Conservation (phyloP, 92 coral and sea anemone species). For the Blastomussa wellsi region DNA sequence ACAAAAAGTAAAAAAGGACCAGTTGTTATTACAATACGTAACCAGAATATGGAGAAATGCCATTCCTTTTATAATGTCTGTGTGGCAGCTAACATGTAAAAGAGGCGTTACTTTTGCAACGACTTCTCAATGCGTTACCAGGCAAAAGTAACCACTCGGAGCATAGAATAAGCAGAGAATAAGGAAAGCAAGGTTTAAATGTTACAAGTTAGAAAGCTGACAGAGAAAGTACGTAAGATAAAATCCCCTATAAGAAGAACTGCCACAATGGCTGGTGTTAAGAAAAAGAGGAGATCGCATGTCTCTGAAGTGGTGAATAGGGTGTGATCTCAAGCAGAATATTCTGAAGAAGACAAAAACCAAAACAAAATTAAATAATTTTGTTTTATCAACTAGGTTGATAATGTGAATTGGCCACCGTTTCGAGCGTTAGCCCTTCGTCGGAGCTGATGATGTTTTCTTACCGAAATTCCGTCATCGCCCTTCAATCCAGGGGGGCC, state of each 20-base stretch:
- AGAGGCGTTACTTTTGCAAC: slow-evolving; percentile 51
- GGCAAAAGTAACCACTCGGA: slow-evolving; percentile 48
- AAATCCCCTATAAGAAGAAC: neutral
- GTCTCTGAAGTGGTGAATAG: neutral
- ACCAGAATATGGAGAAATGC: neutral
- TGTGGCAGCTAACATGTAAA: slow-evolving; percentile 39
- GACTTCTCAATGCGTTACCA: slow-evolving; percentile 9
- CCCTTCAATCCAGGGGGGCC: slow-evolving; percentile 64
- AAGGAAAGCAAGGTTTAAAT: slow-evolving; percentile 3
- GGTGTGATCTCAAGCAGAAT: neutral
- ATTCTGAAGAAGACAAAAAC: neutral
- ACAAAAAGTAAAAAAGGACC: slow-evolving; percentile 18
- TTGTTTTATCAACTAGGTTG: no score
- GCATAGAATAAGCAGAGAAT: neutral
- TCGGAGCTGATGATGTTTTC: neutral
- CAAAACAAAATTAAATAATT: neutral
- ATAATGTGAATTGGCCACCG: no score
- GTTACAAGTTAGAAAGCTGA: neutral
- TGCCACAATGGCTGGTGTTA: neutral
- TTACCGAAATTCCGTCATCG: slow-evolving; percentile 56
- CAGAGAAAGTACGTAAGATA: neutral
- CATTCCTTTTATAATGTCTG: neutral
- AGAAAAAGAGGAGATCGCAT: neutral
- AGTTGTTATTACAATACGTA: neutral
- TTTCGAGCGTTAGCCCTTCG: no score